Base-by-base conservation (phyloP, 2,797 vertebrate genomes). In the Phataginus tetradactyla region DNA sequence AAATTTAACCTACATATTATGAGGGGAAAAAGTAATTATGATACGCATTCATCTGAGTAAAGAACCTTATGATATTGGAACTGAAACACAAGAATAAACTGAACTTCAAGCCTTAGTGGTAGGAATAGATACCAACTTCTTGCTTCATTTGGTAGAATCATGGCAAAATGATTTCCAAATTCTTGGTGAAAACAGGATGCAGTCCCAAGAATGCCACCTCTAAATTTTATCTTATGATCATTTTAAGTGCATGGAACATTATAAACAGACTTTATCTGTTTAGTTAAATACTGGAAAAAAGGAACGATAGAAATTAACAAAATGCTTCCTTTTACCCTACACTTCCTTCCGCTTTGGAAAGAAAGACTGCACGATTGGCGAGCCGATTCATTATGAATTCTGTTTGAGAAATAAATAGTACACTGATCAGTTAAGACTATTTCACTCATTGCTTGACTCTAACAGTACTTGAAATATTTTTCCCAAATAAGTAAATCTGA, bases 1-100 rank as follows among this genome's bases (percentile, higher is more conserved):
- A 95, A 90, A 86, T 93, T 69, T 94, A 91, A 68, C 66, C 37
- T 83, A 55, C 64, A 6, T 78, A 53, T 49, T 89, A 66, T 89
- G 15, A 39, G 39, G 39, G 39, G 39, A 84, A 37, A 90, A 86
- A 71, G n/a, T 86, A 86, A 91, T 96, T 90, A 92, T 3, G 32
- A 25, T 86, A 25, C 84, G 17, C 18, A 80, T 63, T 81, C 94
- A 61, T 77, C 80, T 87, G 81, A 83, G 80, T 77, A 87, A 85
- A 81, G 37, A 90, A 72, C 7, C 84, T 94, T 4, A 57, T 91
- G 51, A 34, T 21, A 11, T 53, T 45, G 49, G 63, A 91, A 39
- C 18, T 17, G 13, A 88, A 93, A 84, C 53, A 39, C 25, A 51
- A 27, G 61, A 93, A 90, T 83, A 57, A 84, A 78, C n/a, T 86